These are phyloP conservation scores for Danaus melanippus DNA, from an alignment of 1,140 invertebrate genomes.

Conservation along the genomic window DNA sequence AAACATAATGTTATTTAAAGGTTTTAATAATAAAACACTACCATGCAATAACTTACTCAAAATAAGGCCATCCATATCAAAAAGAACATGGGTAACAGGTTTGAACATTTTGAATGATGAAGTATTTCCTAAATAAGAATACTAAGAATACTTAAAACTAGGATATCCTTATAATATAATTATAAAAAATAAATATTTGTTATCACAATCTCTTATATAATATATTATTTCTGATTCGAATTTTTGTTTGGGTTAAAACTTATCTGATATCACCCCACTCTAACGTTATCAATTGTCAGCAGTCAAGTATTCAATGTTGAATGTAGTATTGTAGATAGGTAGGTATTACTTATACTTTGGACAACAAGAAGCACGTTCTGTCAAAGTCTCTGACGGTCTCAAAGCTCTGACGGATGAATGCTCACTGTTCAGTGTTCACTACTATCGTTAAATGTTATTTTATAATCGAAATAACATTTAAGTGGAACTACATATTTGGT, in stretches of 20 bases:
- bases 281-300: not conserved
- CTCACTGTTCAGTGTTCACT: no score
- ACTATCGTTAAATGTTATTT: no score
- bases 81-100: conserved; percentile 59
- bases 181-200: conserved; percentile 6
- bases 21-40: conserved; percentile 1
- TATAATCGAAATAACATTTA: no score
- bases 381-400: no score
- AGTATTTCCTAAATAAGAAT: not conserved
- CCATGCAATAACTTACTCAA: conserved; percentile 41
- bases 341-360: no score
- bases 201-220: not conserved
- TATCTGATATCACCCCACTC: no score
- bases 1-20: conserved; percentile 1
- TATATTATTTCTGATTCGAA: no score
- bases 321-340: no score
- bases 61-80: conserved; percentile 69
- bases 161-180: conserved; percentile 1
- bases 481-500: no score
- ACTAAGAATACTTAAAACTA: not conserved
- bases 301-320: not conserved
- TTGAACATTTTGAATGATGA: conserved; percentile 16
- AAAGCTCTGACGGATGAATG: no score
- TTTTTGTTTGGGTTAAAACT: no score
- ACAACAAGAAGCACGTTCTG: no score